Evolutionary conservation across 2,888 invertebrate species (phyloP), one percentile per base, ranked within the genome.

Genomic region (Lasiommata megera): DNA sequence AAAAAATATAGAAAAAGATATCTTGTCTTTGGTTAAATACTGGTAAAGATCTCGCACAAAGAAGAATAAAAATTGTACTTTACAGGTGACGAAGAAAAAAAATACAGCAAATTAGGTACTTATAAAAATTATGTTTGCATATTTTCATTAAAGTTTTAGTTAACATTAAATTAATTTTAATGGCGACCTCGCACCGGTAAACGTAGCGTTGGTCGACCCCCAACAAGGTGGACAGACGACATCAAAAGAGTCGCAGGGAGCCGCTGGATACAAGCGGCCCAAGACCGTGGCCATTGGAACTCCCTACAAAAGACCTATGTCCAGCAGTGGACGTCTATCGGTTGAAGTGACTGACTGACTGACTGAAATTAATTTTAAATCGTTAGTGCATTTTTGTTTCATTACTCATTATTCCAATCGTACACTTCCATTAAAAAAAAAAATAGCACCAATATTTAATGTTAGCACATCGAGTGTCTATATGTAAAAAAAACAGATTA

Each of bases 381-480:
- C 86, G 73, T 84, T 79, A 80, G 84, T 84, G 86, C 86, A 71
- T 73, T 55, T 51, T 56, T 57, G 31, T n/a, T n/a, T n/a, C n/a
- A n/a, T n/a, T 14, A 56, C 29, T 46, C 40, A 12, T 37, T 47
- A 47, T 34, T 59, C 12, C n/a, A 11, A 57, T 51, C 43, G 52
- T 58, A 43, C 53, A 53, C 34, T 17, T 53, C 43, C 37, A 61
- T 62, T 59, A 61, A 43, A 23, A 34, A 70, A 84, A 23, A 23
- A 83, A 87, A 87, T 89, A 89, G 89, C 88, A 89, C 88, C 89
- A 88, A 88, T 83, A 82, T 80, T 78, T 77, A 82, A 85, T 84
- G 84, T 84, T 77, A 85, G 84, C 80, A 81, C 79, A 76, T 77
- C 69, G 74, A 65, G 72, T 73, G 71, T 53, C 9, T 57, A 31